These are phyloP conservation scores for Pycnomerus fuliginosus DNA, from an alignment of 2,888 invertebrate species.

Conservation along the genomic window DNA sequence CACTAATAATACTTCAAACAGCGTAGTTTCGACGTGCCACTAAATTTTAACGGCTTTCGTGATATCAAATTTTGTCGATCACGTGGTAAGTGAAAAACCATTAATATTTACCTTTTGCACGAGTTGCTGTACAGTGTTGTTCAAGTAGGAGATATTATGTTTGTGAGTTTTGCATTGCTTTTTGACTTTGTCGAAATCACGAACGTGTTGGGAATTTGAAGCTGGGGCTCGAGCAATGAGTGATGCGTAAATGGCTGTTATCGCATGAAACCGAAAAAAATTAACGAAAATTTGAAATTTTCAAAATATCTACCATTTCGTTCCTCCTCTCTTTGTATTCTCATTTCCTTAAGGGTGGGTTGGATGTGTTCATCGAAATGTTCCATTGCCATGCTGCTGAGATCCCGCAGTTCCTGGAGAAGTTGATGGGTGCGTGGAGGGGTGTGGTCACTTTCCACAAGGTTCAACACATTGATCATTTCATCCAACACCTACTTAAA, in stretches of 20 bases:
- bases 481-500: slow-evolving; percentile 81
- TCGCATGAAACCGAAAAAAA: slow-evolving; percentile 16
- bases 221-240: slow-evolving; percentile 6
- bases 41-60: too few relatives aligned
- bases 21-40: too few relatives aligned
- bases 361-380: slow-evolving; percentile 90
- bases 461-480: slow-evolving; percentile 69
- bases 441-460: slow-evolving; percentile 65
- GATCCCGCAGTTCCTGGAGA: slow-evolving; percentile 84
- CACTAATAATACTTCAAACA: too few relatives aligned
- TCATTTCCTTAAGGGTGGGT: slow-evolving; percentile 51
- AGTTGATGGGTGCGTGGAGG: slow-evolving; percentile 74
- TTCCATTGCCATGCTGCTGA: slow-evolving; percentile 94
- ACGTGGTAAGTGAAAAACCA: too few relatives aligned
- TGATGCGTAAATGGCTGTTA: background rate
- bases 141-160: slow-evolving; percentile 42
- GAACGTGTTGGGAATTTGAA: slow-evolving; percentile 16
- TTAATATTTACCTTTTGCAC: slow-evolving; percentile 42
- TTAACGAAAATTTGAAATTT: slow-evolving; percentile 9
- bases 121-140: slow-evolving; percentile 48
- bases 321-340: slow-evolving; percentile 29
- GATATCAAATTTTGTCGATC: too few relatives aligned
- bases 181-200: slow-evolving; percentile 46
- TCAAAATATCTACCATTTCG: slow-evolving; percentile 29
- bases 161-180: slow-evolving; percentile 45